Conservation (phyloP, 1,140 invertebrate species). For the Heliconius himera region DNA sequence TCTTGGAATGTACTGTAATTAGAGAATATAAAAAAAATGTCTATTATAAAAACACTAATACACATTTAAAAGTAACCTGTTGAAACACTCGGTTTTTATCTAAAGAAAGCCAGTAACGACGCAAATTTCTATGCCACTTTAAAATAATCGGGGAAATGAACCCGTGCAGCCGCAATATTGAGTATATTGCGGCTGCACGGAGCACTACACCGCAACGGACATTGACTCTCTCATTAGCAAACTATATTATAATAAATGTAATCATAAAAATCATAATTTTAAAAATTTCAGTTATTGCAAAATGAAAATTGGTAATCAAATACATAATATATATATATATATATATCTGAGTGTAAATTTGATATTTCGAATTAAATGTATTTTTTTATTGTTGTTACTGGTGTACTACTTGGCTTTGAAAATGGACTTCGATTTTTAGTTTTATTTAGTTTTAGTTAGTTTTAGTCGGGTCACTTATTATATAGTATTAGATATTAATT, state of each 20-base stretch:
- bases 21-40: too few relatives aligned
- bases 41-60: too few relatives aligned
- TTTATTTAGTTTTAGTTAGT: slow-evolving; percentile 38
- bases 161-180: too few relatives aligned
- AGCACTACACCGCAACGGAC: slow-evolving; percentile 37
- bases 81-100: not conserved
- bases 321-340: too few relatives aligned
- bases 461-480: slow-evolving; percentile 51
- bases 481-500: slow-evolving; percentile 45
- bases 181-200: not conserved
- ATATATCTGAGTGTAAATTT: not conserved
- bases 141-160: not conserved
- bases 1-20: too few relatives aligned
- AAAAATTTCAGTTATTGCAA: too few relatives aligned
- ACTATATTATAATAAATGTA: slow-evolving; percentile 52
- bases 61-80: too few relatives aligned
- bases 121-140: not conserved
- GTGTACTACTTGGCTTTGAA: slow-evolving; percentile 40
- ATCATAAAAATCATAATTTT: not conserved
- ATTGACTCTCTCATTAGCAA: slow-evolving; percentile 54
- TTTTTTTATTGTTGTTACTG: slow-evolving; percentile 11
- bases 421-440: slow-evolving; percentile 44
- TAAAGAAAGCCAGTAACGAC: not conserved
- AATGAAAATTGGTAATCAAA: not conserved
- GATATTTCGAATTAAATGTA: not conserved